Evolutionary conservation across 2,888 invertebrate genomes (phyloP).

Genomic region (Apamea epomidion): DNA sequence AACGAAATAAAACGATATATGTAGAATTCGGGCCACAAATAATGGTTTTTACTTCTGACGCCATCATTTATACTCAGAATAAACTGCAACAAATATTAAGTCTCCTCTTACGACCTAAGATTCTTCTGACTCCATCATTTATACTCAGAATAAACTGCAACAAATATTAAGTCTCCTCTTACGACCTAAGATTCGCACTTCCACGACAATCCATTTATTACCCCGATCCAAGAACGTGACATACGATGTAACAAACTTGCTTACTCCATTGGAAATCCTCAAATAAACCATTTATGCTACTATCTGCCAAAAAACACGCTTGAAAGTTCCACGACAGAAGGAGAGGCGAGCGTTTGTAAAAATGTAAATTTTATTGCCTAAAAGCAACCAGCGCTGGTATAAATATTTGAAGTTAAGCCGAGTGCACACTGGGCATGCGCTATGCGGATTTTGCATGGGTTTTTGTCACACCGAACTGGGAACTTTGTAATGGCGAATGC

Average conservation of each 20-base stretch:
- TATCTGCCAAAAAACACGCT: conserved; percentile 61
- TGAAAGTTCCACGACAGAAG: conserved; percentile 50
- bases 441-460: conserved; percentile 55
- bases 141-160: conserved; percentile 6
- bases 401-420: conserved; percentile 86
- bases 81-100: background rate
- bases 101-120: background rate
- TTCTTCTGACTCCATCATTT: background rate
- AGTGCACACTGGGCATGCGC: conserved; percentile 82
- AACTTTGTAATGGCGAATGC: background rate
- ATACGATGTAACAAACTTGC: conserved; percentile 30
- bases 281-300: conserved; percentile 58
- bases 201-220: conserved; percentile 17
- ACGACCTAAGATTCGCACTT: background rate
- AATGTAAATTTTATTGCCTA: conserved; percentile 88
- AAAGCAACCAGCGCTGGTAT: conserved; percentile 78
- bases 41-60: no score
- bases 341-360: conserved; percentile 79
- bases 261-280: conserved; percentile 34
- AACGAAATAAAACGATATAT: background rate
- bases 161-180: background rate
- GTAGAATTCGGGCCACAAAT: background rate
- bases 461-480: conserved; percentile 71
- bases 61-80: background rate
- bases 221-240: conserved; percentile 5